Evolutionary conservation across 2,888 invertebrate species (phyloP), one percentile per base, ranked within the genome.

Genomic region (Drosophila nr. medialis): DNA sequence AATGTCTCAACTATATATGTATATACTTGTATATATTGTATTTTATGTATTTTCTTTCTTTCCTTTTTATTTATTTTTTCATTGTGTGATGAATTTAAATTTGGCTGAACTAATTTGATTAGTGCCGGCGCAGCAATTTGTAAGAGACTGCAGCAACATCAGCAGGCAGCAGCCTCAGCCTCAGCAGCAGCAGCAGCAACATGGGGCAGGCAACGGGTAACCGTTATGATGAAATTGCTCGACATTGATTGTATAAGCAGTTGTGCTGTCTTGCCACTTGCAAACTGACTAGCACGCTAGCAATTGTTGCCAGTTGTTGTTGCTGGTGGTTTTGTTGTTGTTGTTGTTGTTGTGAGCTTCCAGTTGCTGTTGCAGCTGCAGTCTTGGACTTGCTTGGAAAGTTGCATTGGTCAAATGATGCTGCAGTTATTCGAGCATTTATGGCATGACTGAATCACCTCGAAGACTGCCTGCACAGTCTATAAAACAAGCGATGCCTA

Each of bases 211-310:
- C 70, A 67, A 68, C 63, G 65, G 49, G 58, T 56, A 61, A 84
- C 81, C 86, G 86, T 86, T 86, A 84, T 84, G 83, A 84, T 86
- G 86, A 84, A 84, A 86, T 86, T 86, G 86, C 86, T 63, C 81
- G 77, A 79, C 82, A 81, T 82, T 81, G 81, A 86, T 84, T 84
- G 86, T 86, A 81, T 84, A 84, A 77, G 80, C 77, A 55, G 75
- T 64, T 45, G 45, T 62, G 34, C 62, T 64, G 64, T 53, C 67
- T 65, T 65, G 73, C 56, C 72, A 69, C 69, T 60, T 64, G 65
- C 66, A 67, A 70, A 18, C 73, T 71, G 68, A 60, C 70, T 18
- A 61, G 29, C 61, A 64, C 60, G 58, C 49, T 49, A 66, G 75
- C 71, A 75, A 77, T 64, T 62, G 77, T 68, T 77, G 74, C 58